Evolutionary conservation across 1,140 invertebrate genomes (phyloP), one percentile per base, ranked within the genome.

Genomic region (Proales similis): DNA sequence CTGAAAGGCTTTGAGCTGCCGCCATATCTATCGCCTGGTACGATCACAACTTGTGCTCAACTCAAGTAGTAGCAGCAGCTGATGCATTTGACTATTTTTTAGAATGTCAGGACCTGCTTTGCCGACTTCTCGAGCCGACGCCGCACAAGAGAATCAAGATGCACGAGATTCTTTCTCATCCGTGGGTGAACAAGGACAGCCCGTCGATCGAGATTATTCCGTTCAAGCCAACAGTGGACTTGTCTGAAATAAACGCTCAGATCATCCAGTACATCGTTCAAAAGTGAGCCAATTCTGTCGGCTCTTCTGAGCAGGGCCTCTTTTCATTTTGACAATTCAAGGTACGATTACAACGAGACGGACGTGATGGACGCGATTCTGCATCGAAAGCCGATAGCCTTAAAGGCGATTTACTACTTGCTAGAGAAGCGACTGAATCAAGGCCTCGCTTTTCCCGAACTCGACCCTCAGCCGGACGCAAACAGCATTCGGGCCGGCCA

Each of bases 41-140:
- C 48, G 38, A 5, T 17, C 12, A n/a, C 26, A 14, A 24, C 30
- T 30, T 30, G 47, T 24, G 14, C n/a, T n/a, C 11, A 12, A 30
- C 4, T 27, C 11, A 20, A n/a, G 29, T 30, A 14, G 9, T 19
- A 48, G 4, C 19, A 14, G 9, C 17, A 48, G 4, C 19, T 29
- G 11, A 26, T 48, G 4, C 4, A 11, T 30, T 33, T 24, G 14
- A 17, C 22, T 27, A 20, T 30, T 36, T 65, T 63, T 2, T 57
- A 72, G 70, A 66, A 46, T 69, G 70, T 65, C 65, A 66, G 53
- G 67, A 70, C 49, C 32, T 72, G n/a, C 47, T 72, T 26, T 45
- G 48, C 19, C 47, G 68, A 27, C 66, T 72, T 64, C 45, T 72
- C 47, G 65, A 65, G 11, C 61, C 66, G 6, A 65, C 69, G 24